Conservation (phyloP, 1,140 invertebrate species). For the Andrena cerasifolii region DNA sequence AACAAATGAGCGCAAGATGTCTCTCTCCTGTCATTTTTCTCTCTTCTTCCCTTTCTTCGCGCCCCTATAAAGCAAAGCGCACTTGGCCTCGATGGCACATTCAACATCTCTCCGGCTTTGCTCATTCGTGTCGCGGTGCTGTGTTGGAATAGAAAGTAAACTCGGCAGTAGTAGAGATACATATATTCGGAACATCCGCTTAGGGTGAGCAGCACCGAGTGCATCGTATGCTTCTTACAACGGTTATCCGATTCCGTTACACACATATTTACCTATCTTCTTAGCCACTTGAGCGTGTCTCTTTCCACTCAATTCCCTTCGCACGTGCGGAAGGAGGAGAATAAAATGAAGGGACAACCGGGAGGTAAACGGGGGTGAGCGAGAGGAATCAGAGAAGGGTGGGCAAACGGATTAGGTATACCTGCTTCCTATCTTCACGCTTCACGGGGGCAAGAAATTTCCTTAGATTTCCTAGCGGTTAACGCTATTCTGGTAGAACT, state of each 20-base stretch:
- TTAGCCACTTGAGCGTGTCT: too few relatives aligned
- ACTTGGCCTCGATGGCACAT: slow-evolving; percentile 60
- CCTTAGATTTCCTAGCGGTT: slow-evolving; percentile 86
- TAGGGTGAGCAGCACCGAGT: slow-evolving; percentile 19
- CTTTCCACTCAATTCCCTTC: too few relatives aligned
- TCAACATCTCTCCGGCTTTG: slow-evolving; percentile 50
- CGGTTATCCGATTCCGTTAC: too few relatives aligned
- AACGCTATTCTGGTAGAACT: slow-evolving; percentile 85
- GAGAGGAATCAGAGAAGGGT: slow-evolving; percentile 77
- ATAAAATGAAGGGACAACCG: background rate
- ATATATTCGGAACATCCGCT: background rate
- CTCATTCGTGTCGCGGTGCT: background rate
- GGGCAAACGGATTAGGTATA: too few relatives aligned
- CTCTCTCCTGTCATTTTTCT: slow-evolving; percentile 8
- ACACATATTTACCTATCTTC: too few relatives aligned
- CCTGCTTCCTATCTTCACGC: too few relatives aligned
- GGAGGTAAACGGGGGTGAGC: slow-evolving; percentile 64
- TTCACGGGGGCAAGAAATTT: too few relatives aligned
- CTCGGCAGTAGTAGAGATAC: background rate
- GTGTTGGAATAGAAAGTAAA: background rate
- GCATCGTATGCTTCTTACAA: background rate
- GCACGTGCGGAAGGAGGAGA: too few relatives aligned
- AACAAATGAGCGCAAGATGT: background rate
- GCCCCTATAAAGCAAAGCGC: slow-evolving; percentile 71
- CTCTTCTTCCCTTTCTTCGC: slow-evolving; percentile 27